Evolutionary conservation across 2,113 vertebrate species (phyloP).

Genomic region (Pycnonotus jocosus): DNA sequence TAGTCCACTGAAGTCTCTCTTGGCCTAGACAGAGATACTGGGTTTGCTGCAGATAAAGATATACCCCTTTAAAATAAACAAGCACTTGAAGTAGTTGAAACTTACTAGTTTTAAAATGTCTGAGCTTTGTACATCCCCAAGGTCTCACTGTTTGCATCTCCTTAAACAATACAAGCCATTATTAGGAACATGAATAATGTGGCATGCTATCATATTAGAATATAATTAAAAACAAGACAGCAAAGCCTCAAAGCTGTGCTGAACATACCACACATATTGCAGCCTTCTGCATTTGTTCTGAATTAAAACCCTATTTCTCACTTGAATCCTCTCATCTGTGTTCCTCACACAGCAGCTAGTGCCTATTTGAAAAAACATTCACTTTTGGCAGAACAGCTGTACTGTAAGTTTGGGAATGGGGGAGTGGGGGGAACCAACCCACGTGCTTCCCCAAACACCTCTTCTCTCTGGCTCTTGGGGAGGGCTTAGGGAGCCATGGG

Average conservation of each 20-base stretch:
- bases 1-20: not conserved
- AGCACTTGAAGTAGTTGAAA: not conserved
- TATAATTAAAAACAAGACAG: slow-evolving; percentile 45
- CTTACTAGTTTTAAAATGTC: not conserved
- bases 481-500: not conserved
- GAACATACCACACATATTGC: not conserved
- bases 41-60: not conserved
- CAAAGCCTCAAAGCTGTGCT: not conserved
- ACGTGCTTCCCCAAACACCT: accelerated
- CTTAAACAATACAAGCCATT: slow-evolving; percentile 14
- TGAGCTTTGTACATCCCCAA: not conserved
- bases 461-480: not conserved
- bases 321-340: not conserved
- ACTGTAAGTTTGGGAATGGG: accelerated
- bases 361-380: not conserved
- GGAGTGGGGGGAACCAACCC: too few species aligned
- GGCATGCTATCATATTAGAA: not conserved
- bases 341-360: not conserved
- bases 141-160: slow-evolving; percentile 15
- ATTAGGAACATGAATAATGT: slow-evolving; percentile 14
- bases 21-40: not conserved
- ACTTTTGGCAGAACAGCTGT: not conserved
- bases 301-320: slow-evolving; percentile 30
- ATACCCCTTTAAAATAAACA: not conserved
- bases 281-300: not conserved